Evolutionary conservation across 2,888 invertebrate genomes (phyloP).

Genomic region (Patella pellucida): DNA sequence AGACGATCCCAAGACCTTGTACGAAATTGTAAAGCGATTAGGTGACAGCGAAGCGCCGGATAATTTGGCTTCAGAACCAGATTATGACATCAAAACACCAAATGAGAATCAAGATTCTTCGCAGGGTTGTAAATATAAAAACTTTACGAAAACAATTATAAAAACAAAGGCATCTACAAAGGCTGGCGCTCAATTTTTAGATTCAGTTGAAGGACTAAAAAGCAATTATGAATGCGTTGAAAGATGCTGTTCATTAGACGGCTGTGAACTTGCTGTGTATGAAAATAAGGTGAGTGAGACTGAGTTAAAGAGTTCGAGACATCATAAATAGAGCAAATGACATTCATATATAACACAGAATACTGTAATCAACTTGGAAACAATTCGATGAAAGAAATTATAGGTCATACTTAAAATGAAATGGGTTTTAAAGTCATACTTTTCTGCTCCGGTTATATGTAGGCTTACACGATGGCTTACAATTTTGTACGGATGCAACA

Average conservation of each 20-base stretch:
- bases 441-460: too few relatives aligned
- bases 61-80: constrained; percentile 14
- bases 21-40: constrained; percentile 44
- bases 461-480: too few relatives aligned
- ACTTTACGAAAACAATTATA: constrained; percentile 45
- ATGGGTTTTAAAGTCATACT: too few relatives aligned
- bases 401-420: too few relatives aligned
- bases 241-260: constrained; percentile 46
- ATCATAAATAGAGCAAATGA: too few relatives aligned
- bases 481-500: too few relatives aligned
- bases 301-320: too few relatives aligned
- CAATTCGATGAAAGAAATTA: too few relatives aligned
- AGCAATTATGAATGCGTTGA: constrained; percentile 45
- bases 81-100: background rate
- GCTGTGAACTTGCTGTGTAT: constrained; percentile 56
- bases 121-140: constrained; percentile 10
- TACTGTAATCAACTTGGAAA: too few relatives aligned
- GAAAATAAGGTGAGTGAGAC: constrained; percentile 46
- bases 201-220: constrained; percentile 32
- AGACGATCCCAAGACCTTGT: constrained; percentile 39
- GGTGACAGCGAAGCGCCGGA: constrained; percentile 27
- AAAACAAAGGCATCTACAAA: constrained; percentile 50
- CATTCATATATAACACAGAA: too few relatives aligned
- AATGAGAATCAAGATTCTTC: background rate
- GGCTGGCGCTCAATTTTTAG: constrained; percentile 48